phyloP scores from a whole-genome alignment of 2,113 vertebrate genomes.

The Erythrocercus mccallii region DNA sequence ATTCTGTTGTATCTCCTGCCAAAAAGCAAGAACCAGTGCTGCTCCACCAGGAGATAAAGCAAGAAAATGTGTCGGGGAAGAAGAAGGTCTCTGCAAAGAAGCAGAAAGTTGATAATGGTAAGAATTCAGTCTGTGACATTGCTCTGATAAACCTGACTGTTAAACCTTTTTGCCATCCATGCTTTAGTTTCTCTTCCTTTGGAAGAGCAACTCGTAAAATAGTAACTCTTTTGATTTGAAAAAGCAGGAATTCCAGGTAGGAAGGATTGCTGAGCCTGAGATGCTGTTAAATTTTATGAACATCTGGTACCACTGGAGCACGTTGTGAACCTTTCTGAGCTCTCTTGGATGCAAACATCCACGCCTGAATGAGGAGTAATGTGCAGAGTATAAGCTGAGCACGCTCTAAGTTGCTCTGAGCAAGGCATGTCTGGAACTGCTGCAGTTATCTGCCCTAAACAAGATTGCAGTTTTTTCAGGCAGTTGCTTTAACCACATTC shows the following conservation, averaged over 20 bases:
- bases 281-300: not conserved
- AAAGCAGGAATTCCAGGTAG: not conserved
- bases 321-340: not conserved
- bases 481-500: not conserved
- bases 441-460: not conserved
- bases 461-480: not conserved
- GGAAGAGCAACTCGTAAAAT: not conserved
- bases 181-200: not conserved
- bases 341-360: not conserved
- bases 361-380: not conserved
- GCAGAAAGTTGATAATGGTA: conserved; percentile 88
- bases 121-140: not conserved
- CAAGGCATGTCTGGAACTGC: not conserved
- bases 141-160: not conserved
- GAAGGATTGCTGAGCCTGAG: not conserved
- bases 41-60: conserved; percentile 79
- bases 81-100: conserved; percentile 88
- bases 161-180: not conserved
- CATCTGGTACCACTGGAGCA: not conserved
- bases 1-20: conserved; percentile 71
- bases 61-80: conserved; percentile 79
- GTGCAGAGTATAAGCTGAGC: not conserved
- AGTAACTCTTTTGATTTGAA: not conserved
- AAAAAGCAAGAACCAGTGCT: conserved; percentile 83
- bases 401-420: not conserved